Conservation (phyloP, 2,113 vertebrate species). For the Oceanodroma tethys region DNA sequence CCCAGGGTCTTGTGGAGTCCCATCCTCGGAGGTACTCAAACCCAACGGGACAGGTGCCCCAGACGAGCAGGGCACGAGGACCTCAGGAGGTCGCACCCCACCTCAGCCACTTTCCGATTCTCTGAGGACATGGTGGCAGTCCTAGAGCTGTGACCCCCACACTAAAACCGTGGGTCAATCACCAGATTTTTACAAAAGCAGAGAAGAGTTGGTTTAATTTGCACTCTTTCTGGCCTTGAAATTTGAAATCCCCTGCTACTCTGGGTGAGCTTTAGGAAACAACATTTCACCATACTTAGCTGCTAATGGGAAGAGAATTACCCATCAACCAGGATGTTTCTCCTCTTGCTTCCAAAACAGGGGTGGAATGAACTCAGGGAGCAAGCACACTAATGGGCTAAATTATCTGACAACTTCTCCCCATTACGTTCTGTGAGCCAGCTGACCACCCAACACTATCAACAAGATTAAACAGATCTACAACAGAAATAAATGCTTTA, state of each 20-base stretch:
- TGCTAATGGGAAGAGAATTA: not conserved
- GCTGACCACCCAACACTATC: not conserved
- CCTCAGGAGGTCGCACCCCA: not conserved
- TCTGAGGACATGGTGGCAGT: not conserved
- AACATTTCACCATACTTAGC: not conserved
- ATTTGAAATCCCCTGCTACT: not conserved
- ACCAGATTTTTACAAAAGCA: not conserved
- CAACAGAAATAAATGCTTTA: not conserved
- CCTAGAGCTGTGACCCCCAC: not conserved
- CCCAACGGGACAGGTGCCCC: not conserved
- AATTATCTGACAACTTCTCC: not conserved
- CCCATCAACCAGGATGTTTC: not conserved
- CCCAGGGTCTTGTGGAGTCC: not conserved
- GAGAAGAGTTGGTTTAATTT: not conserved
- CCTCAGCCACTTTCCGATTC: not conserved
- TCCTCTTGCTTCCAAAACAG: not conserved
- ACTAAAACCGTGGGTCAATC: not conserved
- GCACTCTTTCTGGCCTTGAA: not conserved
- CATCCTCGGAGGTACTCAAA: not conserved
- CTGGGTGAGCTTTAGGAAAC: not conserved
- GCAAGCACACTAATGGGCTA: not conserved
- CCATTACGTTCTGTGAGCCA: fast-evolving
- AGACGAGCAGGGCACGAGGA: not conserved
- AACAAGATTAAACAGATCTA: not conserved
- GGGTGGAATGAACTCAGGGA: not conserved